Base-by-base conservation (phyloP, 1,140 invertebrate genomes). In the Meloidogyne exigua region DNA sequence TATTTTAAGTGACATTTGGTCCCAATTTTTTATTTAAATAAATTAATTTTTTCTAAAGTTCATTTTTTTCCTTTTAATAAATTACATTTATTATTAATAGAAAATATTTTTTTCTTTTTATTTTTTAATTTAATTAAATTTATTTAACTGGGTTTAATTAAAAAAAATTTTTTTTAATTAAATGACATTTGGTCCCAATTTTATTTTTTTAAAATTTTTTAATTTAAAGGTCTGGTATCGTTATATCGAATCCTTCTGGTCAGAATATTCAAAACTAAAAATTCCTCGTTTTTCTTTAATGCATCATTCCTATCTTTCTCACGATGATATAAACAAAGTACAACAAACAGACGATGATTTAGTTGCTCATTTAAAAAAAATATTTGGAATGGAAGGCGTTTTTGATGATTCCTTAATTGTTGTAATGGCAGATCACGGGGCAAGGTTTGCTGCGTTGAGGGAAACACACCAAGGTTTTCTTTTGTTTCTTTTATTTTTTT, bases 271-370 rank as follows among this genome's bases (percentile, higher is more conserved):
- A 87, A 73, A 73, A 23, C 23, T 39, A 32, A 80, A 91, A 2
- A 90, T 91, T 74, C 92, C 92, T 4, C 92, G 92, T 82, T 96
- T 95, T 87, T 88, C 91, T 0, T 95, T 96, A 87, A 92, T 92
- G 36, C 95, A 93, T 90, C 93, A 95, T 84, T 92, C 91, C 0
- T 93, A 95, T 85, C 89, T 96, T n/a, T 95, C 93, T 4, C 93
- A 96, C 83, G 92, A 95, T 86, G 91, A 93, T 81, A 92, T 92
- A 82, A 93, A 94, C 88, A 88, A 92, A 82, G 90, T 95, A 26
- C 90, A 91, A 49, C 9, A 91, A 92, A 75, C 76, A 0, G 94
- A 95, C 87, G 89, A 92, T 1, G 93, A 93, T 86, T 87, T 92
- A 10, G 89, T 90, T 12, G 88, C 91, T 0, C 92, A 92, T 89